A percentile compares a stretch with the other conserved stretches of the same genome.
phyloP scores from a whole-genome alignment of 2,888 invertebrate species.

The Timandra comae region DNA sequence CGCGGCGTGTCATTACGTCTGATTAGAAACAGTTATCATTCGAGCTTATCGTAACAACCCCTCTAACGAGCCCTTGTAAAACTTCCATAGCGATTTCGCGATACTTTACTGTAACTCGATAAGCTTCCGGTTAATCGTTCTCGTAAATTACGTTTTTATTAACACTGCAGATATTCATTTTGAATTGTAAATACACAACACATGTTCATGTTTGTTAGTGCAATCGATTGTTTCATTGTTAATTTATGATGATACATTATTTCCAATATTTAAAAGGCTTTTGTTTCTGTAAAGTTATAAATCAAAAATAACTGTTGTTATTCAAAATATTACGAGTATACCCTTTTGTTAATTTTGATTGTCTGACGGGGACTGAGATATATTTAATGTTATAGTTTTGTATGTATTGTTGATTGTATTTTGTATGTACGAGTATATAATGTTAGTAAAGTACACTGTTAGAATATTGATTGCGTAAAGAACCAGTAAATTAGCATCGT shows the following conservation, averaged over 20 bases:
- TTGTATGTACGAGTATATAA: too few species aligned
- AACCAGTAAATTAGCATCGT: conserved; percentile 17
- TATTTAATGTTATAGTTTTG: too few species aligned
- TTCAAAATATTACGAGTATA: conserved; percentile 9
- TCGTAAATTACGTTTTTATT: conserved; percentile 46
- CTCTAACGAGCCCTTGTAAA: conserved; percentile 68
- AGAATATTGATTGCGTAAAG: too few species aligned
- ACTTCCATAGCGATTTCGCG: conserved; percentile 59
- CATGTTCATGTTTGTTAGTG: conserved; percentile 17
- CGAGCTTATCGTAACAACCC: conserved; percentile 65
- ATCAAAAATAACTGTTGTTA: conserved; percentile 17
- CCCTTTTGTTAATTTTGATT: conserved; percentile 4
- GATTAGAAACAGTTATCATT: conserved; percentile 72
- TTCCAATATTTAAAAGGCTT: conserved; percentile 13
- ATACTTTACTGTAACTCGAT: conserved; percentile 54
- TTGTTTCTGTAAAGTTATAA: conserved; percentile 17
- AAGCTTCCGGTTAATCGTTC: conserved; percentile 54
- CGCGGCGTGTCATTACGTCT: conserved; percentile 57
- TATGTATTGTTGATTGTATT: too few species aligned
- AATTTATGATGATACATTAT: conserved; percentile 21
- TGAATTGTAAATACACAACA: conserved; percentile 16
- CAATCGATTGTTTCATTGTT: conserved; percentile 20
- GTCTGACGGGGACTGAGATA: too few species aligned
- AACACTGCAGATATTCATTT: conserved; percentile 25
- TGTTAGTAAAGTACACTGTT: too few species aligned